phyloP scores from a whole-genome alignment of 2,888 invertebrate species.

The Coenonympha arcania region DNA sequence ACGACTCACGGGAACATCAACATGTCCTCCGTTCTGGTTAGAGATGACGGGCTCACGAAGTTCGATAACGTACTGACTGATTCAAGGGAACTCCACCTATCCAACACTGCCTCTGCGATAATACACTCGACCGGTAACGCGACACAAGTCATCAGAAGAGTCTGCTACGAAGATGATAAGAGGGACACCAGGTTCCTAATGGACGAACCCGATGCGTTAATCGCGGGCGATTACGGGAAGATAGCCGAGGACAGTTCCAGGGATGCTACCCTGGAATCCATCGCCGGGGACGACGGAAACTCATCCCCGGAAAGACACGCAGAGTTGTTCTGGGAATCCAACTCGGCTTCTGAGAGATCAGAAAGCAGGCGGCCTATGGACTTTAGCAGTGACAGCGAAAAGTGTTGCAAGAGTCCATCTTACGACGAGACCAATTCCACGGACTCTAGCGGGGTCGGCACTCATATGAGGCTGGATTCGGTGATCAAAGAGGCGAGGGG shows the following conservation, averaged over 20 bases:
- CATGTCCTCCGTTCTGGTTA: constrained; percentile 51
- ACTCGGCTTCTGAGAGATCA: constrained; percentile 54
- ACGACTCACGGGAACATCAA: constrained; percentile 42
- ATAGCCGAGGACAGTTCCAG: constrained; percentile 52
- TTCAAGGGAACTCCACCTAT: constrained; percentile 51
- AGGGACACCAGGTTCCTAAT: constrained; percentile 44
- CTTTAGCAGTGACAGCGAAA: constrained; percentile 67
- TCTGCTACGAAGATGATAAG: constrained; percentile 52
- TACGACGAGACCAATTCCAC: constrained; percentile 62
- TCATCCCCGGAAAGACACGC: constrained; percentile 59
- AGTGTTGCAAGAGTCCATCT: constrained; percentile 65
- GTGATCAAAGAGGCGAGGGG: constrained; percentile 64
- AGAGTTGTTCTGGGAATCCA: constrained; percentile 66
- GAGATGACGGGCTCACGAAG: constrained; percentile 52
- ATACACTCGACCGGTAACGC: constrained; percentile 57
- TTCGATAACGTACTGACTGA: constrained; percentile 56
- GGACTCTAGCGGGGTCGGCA: constrained; percentile 56
- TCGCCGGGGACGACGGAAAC: constrained; percentile 46
- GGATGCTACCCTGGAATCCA: constrained; percentile 48
- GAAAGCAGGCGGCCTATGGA: constrained; percentile 52
- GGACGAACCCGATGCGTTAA: constrained; percentile 48
- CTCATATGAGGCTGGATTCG: constrained; percentile 60
- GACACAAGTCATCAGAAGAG: constrained; percentile 63
- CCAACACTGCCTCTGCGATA: constrained; percentile 55
- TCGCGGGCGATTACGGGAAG: constrained; percentile 52